phyloP scores from a whole-genome alignment of 2,888 invertebrate genomes.

The Seira ritae region DNA sequence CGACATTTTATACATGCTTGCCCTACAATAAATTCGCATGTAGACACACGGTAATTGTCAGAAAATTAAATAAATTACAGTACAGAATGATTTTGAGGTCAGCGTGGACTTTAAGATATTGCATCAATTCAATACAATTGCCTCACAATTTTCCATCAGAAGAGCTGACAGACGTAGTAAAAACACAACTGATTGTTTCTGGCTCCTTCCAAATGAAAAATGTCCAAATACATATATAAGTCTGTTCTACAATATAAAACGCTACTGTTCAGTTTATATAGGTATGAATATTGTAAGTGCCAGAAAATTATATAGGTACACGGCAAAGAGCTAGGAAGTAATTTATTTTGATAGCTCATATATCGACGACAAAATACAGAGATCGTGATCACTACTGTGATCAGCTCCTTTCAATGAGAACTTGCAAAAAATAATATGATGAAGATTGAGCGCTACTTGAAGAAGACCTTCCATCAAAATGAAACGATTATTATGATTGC shows the following conservation, averaged over 20 bases:
- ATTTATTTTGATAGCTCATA: conserved; percentile 39
- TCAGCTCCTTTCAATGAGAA: too few species aligned
- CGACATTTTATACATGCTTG: too few species aligned
- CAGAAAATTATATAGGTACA: conserved; percentile 45
- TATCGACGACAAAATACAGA: conserved; percentile 33
- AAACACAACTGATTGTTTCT: conserved; percentile 29
- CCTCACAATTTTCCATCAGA: neutral
- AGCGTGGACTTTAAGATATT: conserved; percentile 33
- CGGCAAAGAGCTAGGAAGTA: conserved; percentile 48
- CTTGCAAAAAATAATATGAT: conserved; percentile 28
- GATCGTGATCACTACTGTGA: conserved; percentile 49
- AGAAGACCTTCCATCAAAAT: conserved; percentile 52
- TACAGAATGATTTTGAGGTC: conserved; percentile 56
- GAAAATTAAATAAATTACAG: conserved; percentile 60
- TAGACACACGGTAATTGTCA: conserved; percentile 38
- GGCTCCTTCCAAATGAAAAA: neutral
- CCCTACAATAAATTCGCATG: too few species aligned
- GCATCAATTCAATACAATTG: conserved; percentile 8
- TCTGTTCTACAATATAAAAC: neutral
- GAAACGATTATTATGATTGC: too few species aligned
- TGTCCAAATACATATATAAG: too few species aligned
- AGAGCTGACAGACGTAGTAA: neutral
- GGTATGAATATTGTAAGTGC: conserved; percentile 2
- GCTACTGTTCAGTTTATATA: neutral
- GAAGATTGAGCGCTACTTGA: too few species aligned